phyloP scores from a whole-genome alignment of 1,140 invertebrate genomes.

The Drosophila chauvacae region DNA sequence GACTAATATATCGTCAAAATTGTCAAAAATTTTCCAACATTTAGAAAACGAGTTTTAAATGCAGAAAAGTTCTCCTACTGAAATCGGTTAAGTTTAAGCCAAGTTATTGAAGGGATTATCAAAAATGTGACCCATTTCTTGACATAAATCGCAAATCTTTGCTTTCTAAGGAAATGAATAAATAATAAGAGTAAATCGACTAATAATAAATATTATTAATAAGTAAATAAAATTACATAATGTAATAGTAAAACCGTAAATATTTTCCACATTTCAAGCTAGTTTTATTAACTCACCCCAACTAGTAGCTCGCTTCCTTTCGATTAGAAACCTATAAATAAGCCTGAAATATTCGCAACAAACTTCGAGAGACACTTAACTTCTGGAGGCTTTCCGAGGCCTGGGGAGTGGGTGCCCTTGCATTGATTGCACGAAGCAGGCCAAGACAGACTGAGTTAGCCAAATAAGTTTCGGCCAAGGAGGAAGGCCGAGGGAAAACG shows the following conservation, averaged over 20 bases:
- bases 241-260: neutral
- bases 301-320: constrained; percentile 12
- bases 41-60: no score
- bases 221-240: neutral
- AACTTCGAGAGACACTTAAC: constrained; percentile 44
- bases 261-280: neutral
- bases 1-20: no score
- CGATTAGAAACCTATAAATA: constrained; percentile 53
- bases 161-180: no score
- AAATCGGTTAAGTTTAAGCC: no score
- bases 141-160: no score
- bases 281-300: neutral
- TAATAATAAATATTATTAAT: neutral
- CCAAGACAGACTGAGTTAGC: constrained; percentile 62
- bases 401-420: neutral
- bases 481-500: constrained; percentile 3
- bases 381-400: constrained; percentile 1
- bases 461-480: constrained; percentile 63
- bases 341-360: constrained; percentile 24
- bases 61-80: no score
- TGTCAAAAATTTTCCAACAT: no score
- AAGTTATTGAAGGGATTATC: no score
- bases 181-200: neutral
- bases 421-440: constrained; percentile 51
- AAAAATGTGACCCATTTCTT: no score